A percentile compares a stretch with the other conserved stretches of the same genome.
Conservation (phyloP, 2,797 vertebrate genomes). For the Huso huso region DNA sequence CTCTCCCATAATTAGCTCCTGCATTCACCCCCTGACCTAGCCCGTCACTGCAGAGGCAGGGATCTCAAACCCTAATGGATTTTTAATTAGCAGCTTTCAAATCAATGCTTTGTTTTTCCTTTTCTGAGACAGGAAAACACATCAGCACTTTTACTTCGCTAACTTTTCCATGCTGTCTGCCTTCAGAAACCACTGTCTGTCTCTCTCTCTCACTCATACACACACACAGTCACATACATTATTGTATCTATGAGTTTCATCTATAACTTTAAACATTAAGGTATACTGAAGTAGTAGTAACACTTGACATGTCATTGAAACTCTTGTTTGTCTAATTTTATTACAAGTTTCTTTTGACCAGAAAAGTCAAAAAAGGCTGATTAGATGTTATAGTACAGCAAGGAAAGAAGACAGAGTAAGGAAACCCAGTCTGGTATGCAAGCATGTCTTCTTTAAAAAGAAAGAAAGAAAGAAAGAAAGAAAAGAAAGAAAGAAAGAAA, state of each 20-base stretch:
- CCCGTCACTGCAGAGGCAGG: constrained; percentile 38
- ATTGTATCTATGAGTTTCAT: no score
- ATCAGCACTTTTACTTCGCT: constrained; percentile 50
- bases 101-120: constrained; percentile 36
- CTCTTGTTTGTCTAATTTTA: no score
- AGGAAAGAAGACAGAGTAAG: no score
- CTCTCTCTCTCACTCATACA: neutral
- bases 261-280: no score
- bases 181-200: neutral
- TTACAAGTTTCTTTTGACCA: no score
- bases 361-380: no score
- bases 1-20: neutral
- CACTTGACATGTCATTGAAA: no score
- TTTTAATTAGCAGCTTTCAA: constrained; percentile 64
- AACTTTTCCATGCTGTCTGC: constrained; percentile 16
- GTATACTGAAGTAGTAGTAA: no score
- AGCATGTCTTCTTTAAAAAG: no score
- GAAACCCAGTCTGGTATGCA: no score
- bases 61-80: constrained; percentile 57
- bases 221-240: no score
- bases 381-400: no score
- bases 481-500: neutral
- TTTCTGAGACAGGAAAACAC: constrained; percentile 46
- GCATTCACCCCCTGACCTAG: neutral
- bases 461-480: neutral